phyloP scores from a whole-genome alignment of 2,888 invertebrate genomes.

The Ophion slaviceki region DNA sequence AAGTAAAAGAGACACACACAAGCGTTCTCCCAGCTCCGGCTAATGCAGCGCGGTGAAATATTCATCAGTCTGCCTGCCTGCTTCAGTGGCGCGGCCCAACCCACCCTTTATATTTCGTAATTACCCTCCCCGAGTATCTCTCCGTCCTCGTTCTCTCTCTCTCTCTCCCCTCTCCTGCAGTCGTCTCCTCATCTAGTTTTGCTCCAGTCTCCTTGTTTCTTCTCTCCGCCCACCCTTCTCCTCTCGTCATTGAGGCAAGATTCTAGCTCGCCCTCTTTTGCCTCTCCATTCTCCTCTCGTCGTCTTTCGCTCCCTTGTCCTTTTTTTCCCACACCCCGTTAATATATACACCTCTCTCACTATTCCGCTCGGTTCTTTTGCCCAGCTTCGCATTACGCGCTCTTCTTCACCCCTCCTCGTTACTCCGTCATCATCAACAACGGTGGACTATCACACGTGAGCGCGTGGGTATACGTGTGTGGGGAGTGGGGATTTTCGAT shows the following conservation, averaged over 20 bases:
- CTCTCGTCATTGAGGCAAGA: slow-evolving; percentile 44
- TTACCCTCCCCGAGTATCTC: slow-evolving; percentile 78
- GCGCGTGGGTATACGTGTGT: not conserved
- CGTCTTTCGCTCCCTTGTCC: slow-evolving; percentile 41
- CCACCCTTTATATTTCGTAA: slow-evolving; percentile 83
- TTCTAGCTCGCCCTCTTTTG: slow-evolving; percentile 49
- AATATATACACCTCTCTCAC: slow-evolving; percentile 66
- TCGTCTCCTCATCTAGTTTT: slow-evolving; percentile 57
- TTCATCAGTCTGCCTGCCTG: slow-evolving; percentile 82
- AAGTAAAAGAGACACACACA: slow-evolving; percentile 77
- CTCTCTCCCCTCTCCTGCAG: slow-evolving; percentile 62
- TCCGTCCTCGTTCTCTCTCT: slow-evolving; percentile 57
- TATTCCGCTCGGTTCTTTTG: slow-evolving; percentile 67
- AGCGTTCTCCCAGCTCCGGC: slow-evolving; percentile 77
- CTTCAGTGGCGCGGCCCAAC: slow-evolving; percentile 74
- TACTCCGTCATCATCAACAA: slow-evolving; percentile 52
- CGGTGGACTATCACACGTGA: slow-evolving; percentile 42
- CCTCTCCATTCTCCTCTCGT: slow-evolving; percentile 47
- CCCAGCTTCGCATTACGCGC: slow-evolving; percentile 48
- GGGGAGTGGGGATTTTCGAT: not conserved
- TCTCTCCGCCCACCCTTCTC: slow-evolving; percentile 38
- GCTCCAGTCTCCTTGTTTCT: slow-evolving; percentile 44
- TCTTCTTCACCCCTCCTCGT: slow-evolving; percentile 24
- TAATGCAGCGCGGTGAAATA: slow-evolving; percentile 83
- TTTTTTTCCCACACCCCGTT: slow-evolving; percentile 4